Evolutionary conservation across 2,797 vertebrate genomes (phyloP), one percentile per base, ranked within the genome.

Genomic region (Hephaestus fuliginosus): DNA sequence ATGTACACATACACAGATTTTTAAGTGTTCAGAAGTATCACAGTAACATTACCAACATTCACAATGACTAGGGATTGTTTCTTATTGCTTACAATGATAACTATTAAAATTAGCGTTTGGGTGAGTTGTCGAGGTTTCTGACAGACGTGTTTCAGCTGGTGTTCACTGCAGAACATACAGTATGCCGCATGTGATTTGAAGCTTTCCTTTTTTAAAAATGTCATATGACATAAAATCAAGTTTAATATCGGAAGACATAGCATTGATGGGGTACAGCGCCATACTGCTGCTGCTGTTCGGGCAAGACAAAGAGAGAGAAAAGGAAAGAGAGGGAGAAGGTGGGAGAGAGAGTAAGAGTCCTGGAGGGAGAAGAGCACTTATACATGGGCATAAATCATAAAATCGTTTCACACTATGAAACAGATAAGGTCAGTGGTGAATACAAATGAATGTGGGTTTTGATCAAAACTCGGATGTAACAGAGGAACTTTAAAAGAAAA

Each of bases 341-440:
- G 57, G 8, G 49, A 30, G 49, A 48, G 60, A 70, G 9, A 20
- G 65, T n/a, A 20, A 9, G 70, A 73, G 57, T 66, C 64, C 61
- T 68, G 55, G 41, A 63, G 69, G 66, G 44, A 0, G 20, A 75
- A 74, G 39, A 74, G 33, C 48, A 68, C 41, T 64, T 70, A 78
- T 53, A 66, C 79, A 65, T 55, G 46, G 49, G 62, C 49, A 81
- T 78, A 82, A 80, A 82, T 87, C 81, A 69, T 51, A 57, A 80
- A 86, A 83, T 66, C 3, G 66, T 77, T 83, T 77, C 72, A 77
- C 55, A 62, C 70, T 72, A 22, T 74, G 28, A 77, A 83, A 80
- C 46, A 33, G 80, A 86, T 58, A 74, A 77, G 58, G 75, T 78
- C 66, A 74, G 60, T 56, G 25, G 46, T 73, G 76, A 82, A 84